Base-by-base conservation (phyloP, 1,140 invertebrate genomes). In the Lethrus apterus region DNA sequence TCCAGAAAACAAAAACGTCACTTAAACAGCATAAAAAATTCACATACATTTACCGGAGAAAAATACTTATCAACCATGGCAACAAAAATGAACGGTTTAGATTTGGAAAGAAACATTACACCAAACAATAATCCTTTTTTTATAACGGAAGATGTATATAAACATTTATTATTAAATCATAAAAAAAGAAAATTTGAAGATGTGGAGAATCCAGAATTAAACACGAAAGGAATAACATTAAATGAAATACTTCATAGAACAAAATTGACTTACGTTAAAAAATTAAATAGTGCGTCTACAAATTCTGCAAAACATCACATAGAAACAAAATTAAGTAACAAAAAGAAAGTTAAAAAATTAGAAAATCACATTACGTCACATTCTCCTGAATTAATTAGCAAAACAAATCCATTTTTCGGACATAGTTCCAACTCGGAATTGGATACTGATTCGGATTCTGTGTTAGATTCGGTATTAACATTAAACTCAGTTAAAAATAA, bases 141-240 rank as follows among this genome's bases (percentile, higher is more conserved):
- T 57, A 67, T 57, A 47, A 78, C 73, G 2, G 84, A 88, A 38
- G 80, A 83, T n/a, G 72, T 73, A 19, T 86, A 86, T 54, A 71
- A 71, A 42, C 67, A 75, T 29, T 77, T 87, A 70, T 57, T 89
- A 17, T 65, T 71, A 2, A 70, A 73, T 21, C 84, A 87, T 58
- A 80, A 79, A 51, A 73, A 73, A 48, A 64, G 77, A 54, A 74
- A 78, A 69, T 54, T 75, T 8, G 70, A 75, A 68, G 42, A 75
- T 34, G 33, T 31, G 17, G 40, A 56, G 44, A 50, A 57, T 53
- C 48, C 46, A 13, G 58, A 61, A 48, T 54, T 57, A 40, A 56
- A 51, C 46, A 62, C 58, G 20, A 61, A 62, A 50, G 51, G 51
- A 34, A 51, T 64, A n/a, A 56, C 50, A 15, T 13, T 60, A 30